A percentile compares a stretch with the other conserved stretches of the same genome.
These are phyloP conservation scores for Albula goreensis DNA, from an alignment of 2,113 vertebrate genomes.

Conservation along the genomic window DNA sequence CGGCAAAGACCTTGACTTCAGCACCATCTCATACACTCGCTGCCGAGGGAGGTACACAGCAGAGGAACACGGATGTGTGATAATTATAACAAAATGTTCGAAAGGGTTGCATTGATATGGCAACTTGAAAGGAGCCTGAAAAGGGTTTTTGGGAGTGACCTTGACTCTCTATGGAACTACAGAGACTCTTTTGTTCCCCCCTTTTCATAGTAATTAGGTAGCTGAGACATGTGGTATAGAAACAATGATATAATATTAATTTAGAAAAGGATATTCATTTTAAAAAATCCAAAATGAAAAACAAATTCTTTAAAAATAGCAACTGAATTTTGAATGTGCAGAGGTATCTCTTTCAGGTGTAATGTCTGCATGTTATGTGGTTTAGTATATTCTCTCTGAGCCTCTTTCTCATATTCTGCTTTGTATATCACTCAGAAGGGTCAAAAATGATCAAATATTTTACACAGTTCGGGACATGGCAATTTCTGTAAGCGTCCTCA, in stretches of 20 bases:
- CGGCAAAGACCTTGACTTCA: slow-evolving; percentile 24
- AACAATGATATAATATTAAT: background rate
- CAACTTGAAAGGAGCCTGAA: background rate
- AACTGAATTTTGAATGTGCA: too few relatives aligned
- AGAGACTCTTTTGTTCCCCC: background rate
- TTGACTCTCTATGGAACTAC: background rate
- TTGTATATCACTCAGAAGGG: too few relatives aligned
- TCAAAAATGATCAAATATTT: too few relatives aligned
- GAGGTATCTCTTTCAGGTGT: too few relatives aligned
- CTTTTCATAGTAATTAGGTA: slow-evolving; percentile 25
- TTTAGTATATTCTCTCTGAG: too few relatives aligned
- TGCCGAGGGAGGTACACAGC: background rate
- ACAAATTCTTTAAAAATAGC: too few relatives aligned
- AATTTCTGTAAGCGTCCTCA: too few relatives aligned
- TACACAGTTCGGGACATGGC: too few relatives aligned
- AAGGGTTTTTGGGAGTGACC: background rate
- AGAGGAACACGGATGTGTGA: background rate
- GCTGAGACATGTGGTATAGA: slow-evolving; percentile 23
- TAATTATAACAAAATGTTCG: slow-evolving; percentile 2
- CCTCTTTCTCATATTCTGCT: too few relatives aligned
- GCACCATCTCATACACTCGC: background rate
- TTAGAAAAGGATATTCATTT: too few relatives aligned
- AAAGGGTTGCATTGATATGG: background rate
- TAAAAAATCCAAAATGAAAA: too few relatives aligned
- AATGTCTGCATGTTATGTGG: too few relatives aligned